Conservation (phyloP, 2,797 vertebrate genomes). For the Emydoidea blandingii region DNA sequence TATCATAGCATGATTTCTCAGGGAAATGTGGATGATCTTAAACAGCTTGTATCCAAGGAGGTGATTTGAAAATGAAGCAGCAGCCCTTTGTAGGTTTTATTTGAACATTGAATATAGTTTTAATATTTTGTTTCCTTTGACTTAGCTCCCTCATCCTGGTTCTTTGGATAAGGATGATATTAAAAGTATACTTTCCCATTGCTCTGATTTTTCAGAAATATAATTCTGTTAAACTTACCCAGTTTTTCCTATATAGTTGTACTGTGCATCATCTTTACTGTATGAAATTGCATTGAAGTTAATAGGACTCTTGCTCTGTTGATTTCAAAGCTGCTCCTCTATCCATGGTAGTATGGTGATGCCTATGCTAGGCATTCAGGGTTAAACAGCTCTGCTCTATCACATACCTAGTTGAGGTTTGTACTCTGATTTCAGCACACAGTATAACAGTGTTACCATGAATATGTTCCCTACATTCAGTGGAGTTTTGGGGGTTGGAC, state of each 20-base stretch:
- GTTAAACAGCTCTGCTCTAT: neutral
- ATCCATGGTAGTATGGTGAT: neutral
- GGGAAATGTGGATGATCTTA: slow-evolving; percentile 56
- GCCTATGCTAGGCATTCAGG: slow-evolving; percentile 12
- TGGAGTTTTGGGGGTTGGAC: neutral
- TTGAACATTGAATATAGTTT: slow-evolving; percentile 41
- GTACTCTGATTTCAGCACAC: neutral
- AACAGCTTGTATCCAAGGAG: neutral
- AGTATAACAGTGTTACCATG: slow-evolving; percentile 3
- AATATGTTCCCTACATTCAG: slow-evolving; percentile 22
- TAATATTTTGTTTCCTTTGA: slow-evolving; percentile 12
- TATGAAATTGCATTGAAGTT: slow-evolving; percentile 10
- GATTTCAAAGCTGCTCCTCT: neutral
- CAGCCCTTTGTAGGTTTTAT: slow-evolving; percentile 35
- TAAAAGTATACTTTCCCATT: slow-evolving; percentile 36
- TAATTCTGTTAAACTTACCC: slow-evolving; percentile 5
- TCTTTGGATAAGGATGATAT: neutral
- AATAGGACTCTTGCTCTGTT: slow-evolving; percentile 7
- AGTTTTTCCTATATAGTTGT: slow-evolving; percentile 4
- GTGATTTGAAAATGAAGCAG: slow-evolving; percentile 33
- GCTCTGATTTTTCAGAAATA: slow-evolving; percentile 25
- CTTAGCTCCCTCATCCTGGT: neutral
- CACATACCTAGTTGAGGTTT: neutral
- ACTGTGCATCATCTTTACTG: neutral
- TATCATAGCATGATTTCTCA: slow-evolving; percentile 65